Conservation (phyloP, 2,113 vertebrate genomes). For the Ochotona curzoniae region DNA sequence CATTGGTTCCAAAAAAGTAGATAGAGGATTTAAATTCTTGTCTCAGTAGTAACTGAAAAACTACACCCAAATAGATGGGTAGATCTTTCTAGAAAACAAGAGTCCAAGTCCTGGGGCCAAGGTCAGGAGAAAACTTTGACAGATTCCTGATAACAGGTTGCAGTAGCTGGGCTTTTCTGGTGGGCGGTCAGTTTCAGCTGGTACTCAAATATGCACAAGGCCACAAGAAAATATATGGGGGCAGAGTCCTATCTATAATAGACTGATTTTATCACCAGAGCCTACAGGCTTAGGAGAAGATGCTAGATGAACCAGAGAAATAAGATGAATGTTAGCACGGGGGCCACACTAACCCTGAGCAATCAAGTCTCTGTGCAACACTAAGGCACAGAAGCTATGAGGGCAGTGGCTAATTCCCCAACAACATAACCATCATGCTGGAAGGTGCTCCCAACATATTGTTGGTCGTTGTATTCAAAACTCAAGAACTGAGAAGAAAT, state of each 20-base stretch:
- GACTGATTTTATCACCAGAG: background rate
- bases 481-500: background rate
- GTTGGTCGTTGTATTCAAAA: background rate
- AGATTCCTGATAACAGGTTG: background rate
- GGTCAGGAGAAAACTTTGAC: background rate
- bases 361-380: background rate
- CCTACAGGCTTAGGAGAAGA: background rate
- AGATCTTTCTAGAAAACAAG: background rate
- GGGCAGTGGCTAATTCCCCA: fast-evolving
- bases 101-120: background rate
- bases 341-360: background rate
- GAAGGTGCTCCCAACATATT: background rate
- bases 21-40: background rate
- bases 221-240: no score
- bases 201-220: no score
- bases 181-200: background rate
- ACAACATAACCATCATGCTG: background rate
- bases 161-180: background rate
- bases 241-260: background rate
- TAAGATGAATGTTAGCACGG: background rate
- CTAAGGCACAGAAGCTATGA: background rate
- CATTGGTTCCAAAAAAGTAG: background rate
- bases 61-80: background rate
- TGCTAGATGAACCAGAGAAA: background rate
- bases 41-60: background rate